Conservation (phyloP, 2,797 vertebrate genomes). For the Neosalanx taihuensis region DNA sequence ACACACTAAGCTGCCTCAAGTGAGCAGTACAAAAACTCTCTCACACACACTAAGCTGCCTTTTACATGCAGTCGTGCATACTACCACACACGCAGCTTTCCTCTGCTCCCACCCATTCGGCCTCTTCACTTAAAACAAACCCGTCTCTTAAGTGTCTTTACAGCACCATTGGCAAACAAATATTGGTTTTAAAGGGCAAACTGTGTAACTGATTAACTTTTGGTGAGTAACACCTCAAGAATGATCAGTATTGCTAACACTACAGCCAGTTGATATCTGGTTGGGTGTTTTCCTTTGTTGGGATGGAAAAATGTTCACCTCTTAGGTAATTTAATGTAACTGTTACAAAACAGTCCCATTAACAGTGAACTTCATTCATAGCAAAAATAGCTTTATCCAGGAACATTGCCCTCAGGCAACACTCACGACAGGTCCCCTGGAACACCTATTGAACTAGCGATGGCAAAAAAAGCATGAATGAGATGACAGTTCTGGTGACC, state of each 20-base stretch:
- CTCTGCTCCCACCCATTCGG: background rate
- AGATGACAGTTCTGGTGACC: too few species aligned
- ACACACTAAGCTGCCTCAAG: too few species aligned
- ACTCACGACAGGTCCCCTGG: too few species aligned
- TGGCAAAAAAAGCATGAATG: too few species aligned
- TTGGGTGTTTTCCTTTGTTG: background rate
- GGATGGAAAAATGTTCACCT: background rate
- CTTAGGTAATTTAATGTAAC: background rate
- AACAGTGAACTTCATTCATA: too few species aligned
- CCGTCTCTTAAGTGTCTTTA: constrained; percentile 13
- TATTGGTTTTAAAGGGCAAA: constrained; percentile 35
- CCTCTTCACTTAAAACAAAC: background rate
- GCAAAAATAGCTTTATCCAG: too few species aligned
- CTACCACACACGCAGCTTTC: background rate
- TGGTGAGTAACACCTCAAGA: background rate
- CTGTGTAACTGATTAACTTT: constrained; percentile 51
- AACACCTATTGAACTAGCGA: too few species aligned
- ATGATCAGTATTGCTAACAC: constrained; percentile 7
- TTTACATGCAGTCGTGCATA: background rate
- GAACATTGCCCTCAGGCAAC: too few species aligned
- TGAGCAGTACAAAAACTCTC: too few species aligned
- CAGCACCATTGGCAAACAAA: constrained; percentile 15
- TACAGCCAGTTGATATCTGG: background rate
- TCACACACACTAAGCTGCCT: too few species aligned
- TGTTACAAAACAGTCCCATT: too few species aligned